Evolutionary conservation across 64 coral and sea anemone genomes (phyloP).

Genomic region (Exaiptasia diaphana): DNA sequence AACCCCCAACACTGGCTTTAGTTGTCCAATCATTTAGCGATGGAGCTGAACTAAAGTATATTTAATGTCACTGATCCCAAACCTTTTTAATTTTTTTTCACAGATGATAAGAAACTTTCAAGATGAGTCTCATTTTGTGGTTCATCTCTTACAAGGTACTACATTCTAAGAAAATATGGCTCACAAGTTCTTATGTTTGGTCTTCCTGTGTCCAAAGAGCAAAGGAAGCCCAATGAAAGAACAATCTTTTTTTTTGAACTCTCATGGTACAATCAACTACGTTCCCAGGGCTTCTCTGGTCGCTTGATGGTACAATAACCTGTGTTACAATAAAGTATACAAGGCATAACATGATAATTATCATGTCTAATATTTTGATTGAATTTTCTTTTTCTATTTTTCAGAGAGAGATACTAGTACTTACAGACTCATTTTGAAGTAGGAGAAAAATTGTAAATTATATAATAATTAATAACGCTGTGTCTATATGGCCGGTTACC

Average conservation of each 20-base stretch:
- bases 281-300: too few species aligned
- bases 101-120: constrained; percentile 60
- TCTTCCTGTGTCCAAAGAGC: too few species aligned
- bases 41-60: background rate
- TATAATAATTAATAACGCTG: too few species aligned
- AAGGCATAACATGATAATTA: too few species aligned
- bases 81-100: background rate
- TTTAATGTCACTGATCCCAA: background rate
- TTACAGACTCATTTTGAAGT: constrained; percentile 55
- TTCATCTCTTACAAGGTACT: constrained; percentile 45
- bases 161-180: background rate
- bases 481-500: too few species aligned
- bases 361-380: too few species aligned
- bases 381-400: background rate
- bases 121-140: constrained; percentile 56
- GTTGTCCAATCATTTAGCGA: background rate
- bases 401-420: constrained; percentile 14
- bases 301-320: too few species aligned
- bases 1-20: background rate
- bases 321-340: too few species aligned
- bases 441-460: background rate
- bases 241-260: too few species aligned
- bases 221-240: too few species aligned
- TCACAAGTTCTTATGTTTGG: background rate
- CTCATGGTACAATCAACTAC: too few species aligned